Evolutionary conservation across 2,113 vertebrate species (phyloP).

Genomic region (Chitala chitala): DNA sequence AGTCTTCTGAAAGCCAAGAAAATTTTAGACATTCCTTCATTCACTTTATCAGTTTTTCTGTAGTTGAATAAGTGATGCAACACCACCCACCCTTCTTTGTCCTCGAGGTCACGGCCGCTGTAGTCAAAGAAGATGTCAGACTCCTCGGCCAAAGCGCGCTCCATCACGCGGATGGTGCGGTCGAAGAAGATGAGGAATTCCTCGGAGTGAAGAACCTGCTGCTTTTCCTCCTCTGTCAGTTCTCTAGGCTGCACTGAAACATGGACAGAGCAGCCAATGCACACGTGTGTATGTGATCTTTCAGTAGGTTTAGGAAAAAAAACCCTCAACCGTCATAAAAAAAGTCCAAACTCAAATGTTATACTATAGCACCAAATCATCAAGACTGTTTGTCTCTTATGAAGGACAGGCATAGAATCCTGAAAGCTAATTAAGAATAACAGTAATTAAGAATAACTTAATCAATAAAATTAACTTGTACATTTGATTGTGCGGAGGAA

Average conservation of each 20-base stretch:
- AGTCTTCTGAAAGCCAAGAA: no score
- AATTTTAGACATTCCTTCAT: no score
- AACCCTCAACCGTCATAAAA: no score
- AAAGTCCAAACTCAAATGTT: no score
- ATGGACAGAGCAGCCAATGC: slow-evolving; percentile 13
- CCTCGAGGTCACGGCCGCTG: slow-evolving; percentile 76
- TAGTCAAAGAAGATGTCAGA: slow-evolving; percentile 86
- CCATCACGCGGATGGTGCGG: slow-evolving; percentile 75
- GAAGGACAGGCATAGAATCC: no score
- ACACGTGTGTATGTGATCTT: no score
- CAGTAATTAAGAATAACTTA: no score
- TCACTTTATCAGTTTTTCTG: no score
- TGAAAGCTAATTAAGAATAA: no score
- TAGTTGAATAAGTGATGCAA: neutral
- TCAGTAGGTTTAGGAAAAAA: neutral
- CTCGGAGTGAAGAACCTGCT: slow-evolving; percentile 80
- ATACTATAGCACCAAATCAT: no score
- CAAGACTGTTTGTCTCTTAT: no score
- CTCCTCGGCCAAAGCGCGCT: slow-evolving; percentile 77
- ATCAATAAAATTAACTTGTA: neutral
- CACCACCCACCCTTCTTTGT: slow-evolving; percentile 80
- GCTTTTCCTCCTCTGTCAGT: slow-evolving; percentile 81
- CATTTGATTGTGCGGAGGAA: neutral
- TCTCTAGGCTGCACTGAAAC: slow-evolving; percentile 70
- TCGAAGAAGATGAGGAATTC: slow-evolving; percentile 84